Evolutionary conservation across 2,888 invertebrate genomes (phyloP).

Genomic region (Pyrrhosoma nymphula): DNA sequence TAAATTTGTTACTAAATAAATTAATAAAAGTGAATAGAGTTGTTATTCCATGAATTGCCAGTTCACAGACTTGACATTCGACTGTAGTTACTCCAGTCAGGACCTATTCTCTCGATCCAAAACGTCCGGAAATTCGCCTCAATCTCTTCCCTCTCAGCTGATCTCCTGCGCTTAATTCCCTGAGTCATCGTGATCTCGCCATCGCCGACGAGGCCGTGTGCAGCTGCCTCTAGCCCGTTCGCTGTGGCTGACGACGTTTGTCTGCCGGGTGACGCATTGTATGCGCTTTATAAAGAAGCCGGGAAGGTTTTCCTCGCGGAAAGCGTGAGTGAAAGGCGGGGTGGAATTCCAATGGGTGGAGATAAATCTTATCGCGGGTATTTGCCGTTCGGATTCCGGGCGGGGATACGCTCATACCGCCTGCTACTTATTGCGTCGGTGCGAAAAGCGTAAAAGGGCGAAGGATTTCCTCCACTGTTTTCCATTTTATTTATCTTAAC

Average conservation of each 20-base stretch:
- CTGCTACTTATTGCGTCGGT: background rate
- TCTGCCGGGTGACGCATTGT: background rate
- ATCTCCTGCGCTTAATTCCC: background rate
- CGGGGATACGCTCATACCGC: background rate
- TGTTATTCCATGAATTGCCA: too few relatives aligned
- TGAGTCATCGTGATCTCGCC: background rate
- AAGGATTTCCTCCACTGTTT: background rate
- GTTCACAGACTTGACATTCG: too few relatives aligned
- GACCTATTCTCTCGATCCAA: too few relatives aligned
- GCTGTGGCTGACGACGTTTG: background rate
- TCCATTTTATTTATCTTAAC: too few relatives aligned
- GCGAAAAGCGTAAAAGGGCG: background rate
- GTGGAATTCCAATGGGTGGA: background rate
- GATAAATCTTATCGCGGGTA: constrained; percentile 11
- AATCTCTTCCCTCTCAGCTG: too few relatives aligned
- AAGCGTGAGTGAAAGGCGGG: background rate
- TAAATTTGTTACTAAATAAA: too few relatives aligned
- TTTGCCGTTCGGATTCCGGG: background rate
- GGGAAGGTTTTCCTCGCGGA: background rate
- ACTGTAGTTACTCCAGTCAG: too few relatives aligned
- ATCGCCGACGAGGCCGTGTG: background rate
- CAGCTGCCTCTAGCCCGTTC: too few relatives aligned
- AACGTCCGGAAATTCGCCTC: too few relatives aligned
- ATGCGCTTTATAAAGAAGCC: background rate
- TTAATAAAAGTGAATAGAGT: too few relatives aligned